Conservation (phyloP, 2,113 vertebrate genomes). For the Silurus glanis region DNA sequence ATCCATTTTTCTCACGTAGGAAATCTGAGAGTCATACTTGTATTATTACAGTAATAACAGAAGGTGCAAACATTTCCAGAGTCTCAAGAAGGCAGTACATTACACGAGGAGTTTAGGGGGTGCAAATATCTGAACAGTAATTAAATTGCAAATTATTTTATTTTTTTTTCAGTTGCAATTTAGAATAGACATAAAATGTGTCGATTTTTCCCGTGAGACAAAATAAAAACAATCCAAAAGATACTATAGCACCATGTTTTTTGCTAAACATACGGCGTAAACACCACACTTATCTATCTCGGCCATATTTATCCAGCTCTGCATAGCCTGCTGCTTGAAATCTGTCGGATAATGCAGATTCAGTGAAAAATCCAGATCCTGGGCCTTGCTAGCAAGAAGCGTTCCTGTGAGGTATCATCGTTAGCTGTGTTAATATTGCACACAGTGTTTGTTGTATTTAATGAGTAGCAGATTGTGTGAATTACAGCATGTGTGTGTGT, state of each 20-base stretch:
- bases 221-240: no score
- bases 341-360: background rate
- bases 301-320: background rate
- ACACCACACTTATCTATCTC: background rate
- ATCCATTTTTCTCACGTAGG: no score
- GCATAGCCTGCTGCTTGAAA: background rate
- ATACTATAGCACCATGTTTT: background rate
- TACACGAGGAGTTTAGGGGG: no score
- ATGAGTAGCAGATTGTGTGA: constrained; percentile 14
- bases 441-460: background rate
- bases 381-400: background rate
- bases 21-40: no score
- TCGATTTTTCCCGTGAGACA: no score
- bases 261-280: background rate
- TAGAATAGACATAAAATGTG: no score
- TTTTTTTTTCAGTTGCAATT: no score
- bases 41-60: no score
- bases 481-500: background rate
- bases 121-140: no score
- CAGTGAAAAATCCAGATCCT: background rate
- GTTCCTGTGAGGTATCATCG: background rate
- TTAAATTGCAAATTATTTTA: no score
- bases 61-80: no score
- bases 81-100: no score
- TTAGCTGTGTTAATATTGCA: background rate